phyloP scores from a whole-genome alignment of 2,113 vertebrate genomes.

The zebrafish (Danio rerio) region DNA sequence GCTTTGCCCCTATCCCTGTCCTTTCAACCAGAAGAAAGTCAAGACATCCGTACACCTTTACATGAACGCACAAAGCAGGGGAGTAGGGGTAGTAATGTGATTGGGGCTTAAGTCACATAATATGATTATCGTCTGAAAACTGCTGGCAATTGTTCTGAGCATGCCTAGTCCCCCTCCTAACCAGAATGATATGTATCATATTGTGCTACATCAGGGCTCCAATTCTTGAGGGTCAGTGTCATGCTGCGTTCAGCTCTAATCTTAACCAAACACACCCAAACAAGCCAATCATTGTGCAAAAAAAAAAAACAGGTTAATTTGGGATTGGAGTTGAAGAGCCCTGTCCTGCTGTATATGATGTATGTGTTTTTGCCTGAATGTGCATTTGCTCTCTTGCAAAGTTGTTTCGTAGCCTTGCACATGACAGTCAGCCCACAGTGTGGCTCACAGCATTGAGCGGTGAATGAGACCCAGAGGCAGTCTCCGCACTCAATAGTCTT shows the following conservation, averaged over 20 bases:
- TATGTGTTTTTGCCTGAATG: neutral
- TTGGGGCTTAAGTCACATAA: too few relatives aligned
- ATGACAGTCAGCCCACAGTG: slow-evolving; percentile 29
- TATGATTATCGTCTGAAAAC: neutral
- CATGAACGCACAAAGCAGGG: too few relatives aligned
- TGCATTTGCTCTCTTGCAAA: neutral
- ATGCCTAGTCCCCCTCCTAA: neutral
- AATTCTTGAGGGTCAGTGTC: neutral
- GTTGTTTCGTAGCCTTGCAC: neutral
- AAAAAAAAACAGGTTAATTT: neutral
- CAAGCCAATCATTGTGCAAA: neutral
- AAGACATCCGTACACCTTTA: too few relatives aligned
- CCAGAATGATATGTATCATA: neutral
- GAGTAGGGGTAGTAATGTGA: too few relatives aligned
- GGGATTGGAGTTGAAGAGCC: neutral
- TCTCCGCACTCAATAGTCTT: slow-evolving; percentile 40
- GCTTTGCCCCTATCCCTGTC: too few relatives aligned
- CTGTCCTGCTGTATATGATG: neutral
- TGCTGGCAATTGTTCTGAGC: neutral
- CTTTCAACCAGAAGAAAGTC: too few relatives aligned
- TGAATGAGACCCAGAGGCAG: slow-evolving; percentile 17
- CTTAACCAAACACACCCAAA: neutral
- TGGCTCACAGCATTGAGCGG: slow-evolving; percentile 15
- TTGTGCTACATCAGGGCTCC: neutral
- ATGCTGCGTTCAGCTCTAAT: neutral